phyloP scores from a whole-genome alignment of 2,888 invertebrate genomes.

The Dorcus hopei region DNA sequence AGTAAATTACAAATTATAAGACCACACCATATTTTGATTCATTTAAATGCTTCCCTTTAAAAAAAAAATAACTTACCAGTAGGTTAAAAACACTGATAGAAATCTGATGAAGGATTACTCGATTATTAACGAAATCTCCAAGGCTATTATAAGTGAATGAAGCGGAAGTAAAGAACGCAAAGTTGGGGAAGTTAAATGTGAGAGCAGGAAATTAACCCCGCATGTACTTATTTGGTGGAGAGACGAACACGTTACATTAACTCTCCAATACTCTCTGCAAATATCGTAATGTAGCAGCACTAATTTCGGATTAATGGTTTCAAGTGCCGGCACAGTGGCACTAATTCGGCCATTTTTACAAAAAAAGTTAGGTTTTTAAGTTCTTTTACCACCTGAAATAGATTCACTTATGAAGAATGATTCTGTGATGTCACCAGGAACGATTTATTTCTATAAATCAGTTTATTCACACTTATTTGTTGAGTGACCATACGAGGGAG shows the following conservation, averaged over 20 bases:
- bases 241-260: conserved; percentile 31
- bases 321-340: conserved; percentile 4
- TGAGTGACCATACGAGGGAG: too few relatives aligned
- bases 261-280: conserved; percentile 27
- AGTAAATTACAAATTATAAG: too few relatives aligned
- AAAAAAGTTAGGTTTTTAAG: not conserved
- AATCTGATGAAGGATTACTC: too few relatives aligned
- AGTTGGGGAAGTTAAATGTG: conserved; percentile 27
- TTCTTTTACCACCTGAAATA: too few relatives aligned
- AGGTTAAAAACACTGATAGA: too few relatives aligned
- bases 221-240: conserved; percentile 27
- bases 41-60: too few relatives aligned
- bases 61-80: too few relatives aligned
- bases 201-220: conserved; percentile 24
- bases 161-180: conserved; percentile 31
- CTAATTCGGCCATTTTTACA: conserved; percentile 3
- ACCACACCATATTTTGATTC: too few relatives aligned
- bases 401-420: too few relatives aligned
- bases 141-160: conserved; percentile 28
- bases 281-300: conserved; percentile 28
- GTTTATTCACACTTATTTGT: too few relatives aligned
- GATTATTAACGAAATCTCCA: conserved; percentile 3
- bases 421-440: too few relatives aligned
- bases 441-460: too few relatives aligned
- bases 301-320: conserved; percentile 26